Conservation (phyloP, 92 coral and sea anemone genomes). For the Zoanthus sansibaricus region DNA sequence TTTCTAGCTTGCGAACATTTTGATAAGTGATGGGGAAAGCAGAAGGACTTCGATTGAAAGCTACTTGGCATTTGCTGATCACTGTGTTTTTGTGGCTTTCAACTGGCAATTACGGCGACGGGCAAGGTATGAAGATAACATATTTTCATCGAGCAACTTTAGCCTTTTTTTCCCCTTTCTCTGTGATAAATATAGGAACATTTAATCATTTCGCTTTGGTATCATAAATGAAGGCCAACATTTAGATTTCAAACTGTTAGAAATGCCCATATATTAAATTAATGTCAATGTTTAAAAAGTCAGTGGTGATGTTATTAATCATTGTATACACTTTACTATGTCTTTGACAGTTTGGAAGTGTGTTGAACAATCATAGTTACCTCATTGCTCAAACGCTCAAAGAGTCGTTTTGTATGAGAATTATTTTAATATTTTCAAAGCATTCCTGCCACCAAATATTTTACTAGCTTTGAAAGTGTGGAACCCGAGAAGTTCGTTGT, state of each 20-base stretch:
- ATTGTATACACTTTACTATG: background rate
- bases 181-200: background rate
- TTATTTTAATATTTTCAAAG: background rate
- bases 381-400: background rate
- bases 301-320: background rate
- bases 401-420: background rate
- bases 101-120: background rate
- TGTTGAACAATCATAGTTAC: background rate
- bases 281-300: background rate
- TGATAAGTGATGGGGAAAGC: background rate
- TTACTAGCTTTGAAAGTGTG: background rate
- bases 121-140: background rate
- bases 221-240: background rate
- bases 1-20: background rate
- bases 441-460: background rate
- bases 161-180: background rate
- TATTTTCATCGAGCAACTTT: background rate
- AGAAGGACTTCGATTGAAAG: background rate
- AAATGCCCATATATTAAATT: background rate
- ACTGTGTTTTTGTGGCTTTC: slow-evolving; percentile 14
- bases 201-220: background rate
- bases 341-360: background rate
- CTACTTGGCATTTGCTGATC: background rate
- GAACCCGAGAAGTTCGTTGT: background rate
- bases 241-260: background rate